These are phyloP conservation scores for Drosophila meridionalis DNA, from an alignment of 2,888 invertebrate genomes.

Conservation along the genomic window DNA sequence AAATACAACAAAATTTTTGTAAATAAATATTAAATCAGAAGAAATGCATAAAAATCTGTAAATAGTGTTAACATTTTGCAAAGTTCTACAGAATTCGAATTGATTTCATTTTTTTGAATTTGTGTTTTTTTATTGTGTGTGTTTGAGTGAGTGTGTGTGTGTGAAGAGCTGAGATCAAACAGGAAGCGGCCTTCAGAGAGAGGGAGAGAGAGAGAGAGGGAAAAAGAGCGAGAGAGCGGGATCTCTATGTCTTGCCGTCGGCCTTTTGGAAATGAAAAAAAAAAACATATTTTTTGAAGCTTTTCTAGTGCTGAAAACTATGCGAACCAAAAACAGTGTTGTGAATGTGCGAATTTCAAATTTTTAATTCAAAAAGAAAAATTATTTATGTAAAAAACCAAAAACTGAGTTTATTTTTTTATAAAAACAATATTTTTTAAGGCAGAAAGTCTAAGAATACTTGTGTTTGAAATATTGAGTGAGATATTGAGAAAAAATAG, in stretches of 20 bases:
- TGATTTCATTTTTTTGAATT: conserved; percentile 7
- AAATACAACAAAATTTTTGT: conserved; percentile 20
- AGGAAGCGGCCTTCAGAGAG: conserved; percentile 3
- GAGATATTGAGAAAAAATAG: too few species aligned
- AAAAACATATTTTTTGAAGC: neutral
- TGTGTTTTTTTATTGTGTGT: conserved; percentile 32
- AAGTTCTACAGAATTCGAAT: neutral
- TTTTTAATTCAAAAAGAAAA: neutral
- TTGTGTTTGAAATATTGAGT: neutral
- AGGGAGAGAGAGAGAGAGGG: neutral
- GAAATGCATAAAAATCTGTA: neutral
- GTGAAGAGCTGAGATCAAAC: conserved; percentile 21
- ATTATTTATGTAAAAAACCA: neutral
- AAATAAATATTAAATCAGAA: neutral
- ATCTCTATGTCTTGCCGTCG: conserved; percentile 27
- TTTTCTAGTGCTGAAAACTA: conserved; percentile 3
- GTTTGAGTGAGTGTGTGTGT: neutral
- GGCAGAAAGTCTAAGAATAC: neutral
- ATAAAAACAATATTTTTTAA: neutral
- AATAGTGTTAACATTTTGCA: conserved; percentile 28
- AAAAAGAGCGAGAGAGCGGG: neutral
- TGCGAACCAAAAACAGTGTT: neutral
- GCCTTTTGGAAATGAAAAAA: conserved; percentile 15
- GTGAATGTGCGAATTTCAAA: neutral
- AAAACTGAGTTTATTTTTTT: too few species aligned